A percentile compares a stretch with the other conserved stretches of the same genome.
phyloP scores from a whole-genome alignment of 2,888 invertebrate genomes.

The Anoncus sp. region DNA sequence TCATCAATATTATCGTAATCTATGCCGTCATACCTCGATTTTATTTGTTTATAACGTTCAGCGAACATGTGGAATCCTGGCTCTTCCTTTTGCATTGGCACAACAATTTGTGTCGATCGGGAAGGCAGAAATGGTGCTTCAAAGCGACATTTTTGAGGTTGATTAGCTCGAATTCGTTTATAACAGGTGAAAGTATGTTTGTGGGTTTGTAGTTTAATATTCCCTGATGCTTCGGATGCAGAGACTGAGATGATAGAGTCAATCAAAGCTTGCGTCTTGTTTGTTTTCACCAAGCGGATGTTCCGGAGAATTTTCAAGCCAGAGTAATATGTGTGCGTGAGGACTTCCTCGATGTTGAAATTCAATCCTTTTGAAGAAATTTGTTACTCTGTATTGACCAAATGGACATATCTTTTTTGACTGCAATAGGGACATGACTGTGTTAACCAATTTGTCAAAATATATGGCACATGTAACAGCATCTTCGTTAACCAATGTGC shows the following conservation, averaged over 20 bases:
- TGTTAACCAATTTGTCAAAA: constrained; percentile 79
- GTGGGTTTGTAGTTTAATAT: constrained; percentile 39
- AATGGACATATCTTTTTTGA: constrained; percentile 75
- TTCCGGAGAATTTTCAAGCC: constrained; percentile 78
- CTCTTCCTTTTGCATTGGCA: constrained; percentile 64
- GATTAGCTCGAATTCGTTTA: constrained; percentile 59
- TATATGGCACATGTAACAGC: constrained; percentile 75
- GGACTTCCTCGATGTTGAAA: constrained; percentile 81
- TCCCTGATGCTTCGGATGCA: constrained; percentile 64
- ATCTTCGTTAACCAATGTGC: constrained; percentile 70
- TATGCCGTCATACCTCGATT: constrained; percentile 72
- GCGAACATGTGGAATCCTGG: constrained; percentile 40
- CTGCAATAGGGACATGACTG: constrained; percentile 71
- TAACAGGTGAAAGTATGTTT: constrained; percentile 66
- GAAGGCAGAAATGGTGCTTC: constrained; percentile 74
- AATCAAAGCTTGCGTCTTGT: constrained; percentile 66
- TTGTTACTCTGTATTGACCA: constrained; percentile 62
- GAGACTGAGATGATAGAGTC: constrained; percentile 71
- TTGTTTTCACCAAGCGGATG: constrained; percentile 54
- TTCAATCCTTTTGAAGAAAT: constrained; percentile 78
- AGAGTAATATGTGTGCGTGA: constrained; percentile 80
- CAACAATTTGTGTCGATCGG: constrained; percentile 67
- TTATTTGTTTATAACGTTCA: constrained; percentile 43
- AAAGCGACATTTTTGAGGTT: constrained; percentile 70
- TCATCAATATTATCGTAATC: constrained; percentile 71